phyloP scores from a whole-genome alignment of 2,888 invertebrate genomes.

The Ametastegia equiseti region DNA sequence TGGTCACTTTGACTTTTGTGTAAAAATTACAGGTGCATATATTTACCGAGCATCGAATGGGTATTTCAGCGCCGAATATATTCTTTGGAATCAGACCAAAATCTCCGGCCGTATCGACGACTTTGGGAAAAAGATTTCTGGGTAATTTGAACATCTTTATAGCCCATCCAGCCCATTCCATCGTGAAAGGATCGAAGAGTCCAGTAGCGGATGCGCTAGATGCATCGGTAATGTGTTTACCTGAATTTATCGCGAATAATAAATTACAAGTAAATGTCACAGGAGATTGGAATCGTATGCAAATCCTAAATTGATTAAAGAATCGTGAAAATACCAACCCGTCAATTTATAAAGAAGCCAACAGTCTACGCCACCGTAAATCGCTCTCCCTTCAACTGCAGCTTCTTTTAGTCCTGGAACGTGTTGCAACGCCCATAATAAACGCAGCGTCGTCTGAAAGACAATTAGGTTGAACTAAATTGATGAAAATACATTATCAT shows the following conservation, averaged over 20 bases:
- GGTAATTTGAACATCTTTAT: conserved; percentile 87
- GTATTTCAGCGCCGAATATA: conserved; percentile 87
- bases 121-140: conserved; percentile 85
- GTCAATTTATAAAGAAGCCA: conserved; percentile 94
- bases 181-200: conserved; percentile 93
- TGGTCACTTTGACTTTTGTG: too few species aligned
- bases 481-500: background rate
- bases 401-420: conserved; percentile 83
- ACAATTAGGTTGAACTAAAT: background rate
- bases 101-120: conserved; percentile 87
- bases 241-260: conserved; percentile 53
- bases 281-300: background rate
- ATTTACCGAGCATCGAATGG: conserved; percentile 87
- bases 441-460: conserved; percentile 85
- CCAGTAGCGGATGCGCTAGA: conserved; percentile 95
- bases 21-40: too few species aligned
- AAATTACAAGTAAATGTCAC: background rate
- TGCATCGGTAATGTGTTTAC: conserved; percentile 89
- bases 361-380: conserved; percentile 94
- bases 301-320: too few species aligned
- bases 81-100: conserved; percentile 84
- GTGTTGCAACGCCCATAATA: conserved; percentile 89
- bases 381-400: conserved; percentile 81
- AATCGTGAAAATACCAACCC: too few species aligned
- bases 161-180: conserved; percentile 89